Evolutionary conservation across 2,888 invertebrate genomes (phyloP).

Genomic region (Lasioglossum villosulum): DNA sequence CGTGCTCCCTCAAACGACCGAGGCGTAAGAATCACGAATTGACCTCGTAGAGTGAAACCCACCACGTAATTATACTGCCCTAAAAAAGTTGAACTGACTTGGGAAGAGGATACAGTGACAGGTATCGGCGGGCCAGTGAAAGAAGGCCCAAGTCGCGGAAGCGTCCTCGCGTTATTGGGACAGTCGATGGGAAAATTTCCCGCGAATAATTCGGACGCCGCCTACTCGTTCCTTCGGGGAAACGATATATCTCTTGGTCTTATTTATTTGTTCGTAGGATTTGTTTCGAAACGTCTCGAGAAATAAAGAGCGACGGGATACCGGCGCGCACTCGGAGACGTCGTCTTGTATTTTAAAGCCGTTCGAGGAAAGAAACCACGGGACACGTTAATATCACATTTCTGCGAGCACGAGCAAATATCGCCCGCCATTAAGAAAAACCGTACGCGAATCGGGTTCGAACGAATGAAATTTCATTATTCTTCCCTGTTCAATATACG

Average conservation of each 20-base stretch:
- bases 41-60: too few relatives aligned
- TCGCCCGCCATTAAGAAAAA: background rate
- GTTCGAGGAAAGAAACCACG: constrained; percentile 27
- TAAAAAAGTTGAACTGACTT: too few relatives aligned
- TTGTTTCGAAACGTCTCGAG: constrained; percentile 17
- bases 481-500: background rate
- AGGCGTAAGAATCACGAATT: too few relatives aligned
- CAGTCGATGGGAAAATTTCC: background rate
- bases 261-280: constrained; percentile 18
- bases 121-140: background rate
- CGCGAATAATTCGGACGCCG: constrained; percentile 9
- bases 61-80: too few relatives aligned
- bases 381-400: constrained; percentile 6
- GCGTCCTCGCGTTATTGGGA: background rate
- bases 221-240: constrained; percentile 20
- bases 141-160: background rate
- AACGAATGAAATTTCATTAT: background rate
- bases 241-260: constrained; percentile 8
- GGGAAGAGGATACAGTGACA: too few relatives aligned
- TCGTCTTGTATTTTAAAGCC: constrained; percentile 43
- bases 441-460: background rate
- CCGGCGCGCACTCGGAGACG: background rate
- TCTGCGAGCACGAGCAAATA: constrained; percentile 32
- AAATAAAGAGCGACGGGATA: background rate
- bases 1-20: too few relatives aligned